Percentiles rank a stretch among this genome's conserved stretches.
These are phyloP conservation scores for Macaria notata DNA, from an alignment of 2,888 invertebrate species.

Conservation along the genomic window DNA sequence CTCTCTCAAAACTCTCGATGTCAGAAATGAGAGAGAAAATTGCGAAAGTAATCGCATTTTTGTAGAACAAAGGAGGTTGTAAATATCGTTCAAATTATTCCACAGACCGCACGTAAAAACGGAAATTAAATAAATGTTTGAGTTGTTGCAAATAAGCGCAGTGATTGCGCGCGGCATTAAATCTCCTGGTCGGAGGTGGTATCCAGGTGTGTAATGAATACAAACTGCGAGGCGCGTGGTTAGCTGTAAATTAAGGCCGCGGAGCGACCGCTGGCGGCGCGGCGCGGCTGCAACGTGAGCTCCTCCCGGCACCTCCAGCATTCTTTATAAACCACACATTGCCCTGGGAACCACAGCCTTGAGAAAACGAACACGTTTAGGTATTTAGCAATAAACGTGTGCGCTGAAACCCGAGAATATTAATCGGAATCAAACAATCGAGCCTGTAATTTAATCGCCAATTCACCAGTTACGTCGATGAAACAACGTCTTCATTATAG, in stretches of 20 bases:
- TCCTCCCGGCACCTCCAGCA: conserved; percentile 43
- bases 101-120: conserved; percentile 37
- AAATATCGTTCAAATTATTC: conserved; percentile 29
- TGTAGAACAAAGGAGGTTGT: conserved; percentile 22
- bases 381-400: conserved; percentile 7
- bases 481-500: conserved; percentile 16
- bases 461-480: conserved; percentile 9
- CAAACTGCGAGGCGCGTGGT: conserved; percentile 74
- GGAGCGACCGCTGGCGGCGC: conserved; percentile 49
- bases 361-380: conserved; percentile 12
- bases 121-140: conserved; percentile 56
- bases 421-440: conserved; percentile 9
- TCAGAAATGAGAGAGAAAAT: conserved; percentile 14
- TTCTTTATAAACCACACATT: conserved; percentile 55
- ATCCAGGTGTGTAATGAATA: conserved; percentile 77
- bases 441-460: conserved; percentile 9
- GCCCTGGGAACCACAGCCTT: conserved; percentile 33
- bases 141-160: conserved; percentile 62
- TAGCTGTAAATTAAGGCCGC: conserved; percentile 73
- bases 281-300: conserved; percentile 42
- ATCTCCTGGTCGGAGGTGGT: conserved; percentile 55
- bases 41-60: conserved; percentile 23
- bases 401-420: conserved; percentile 1
- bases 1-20: conserved; percentile 14
- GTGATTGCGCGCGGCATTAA: conserved; percentile 64